Base-by-base conservation (phyloP, 2,888 invertebrate species). In the Drosophila paranaensis region DNA sequence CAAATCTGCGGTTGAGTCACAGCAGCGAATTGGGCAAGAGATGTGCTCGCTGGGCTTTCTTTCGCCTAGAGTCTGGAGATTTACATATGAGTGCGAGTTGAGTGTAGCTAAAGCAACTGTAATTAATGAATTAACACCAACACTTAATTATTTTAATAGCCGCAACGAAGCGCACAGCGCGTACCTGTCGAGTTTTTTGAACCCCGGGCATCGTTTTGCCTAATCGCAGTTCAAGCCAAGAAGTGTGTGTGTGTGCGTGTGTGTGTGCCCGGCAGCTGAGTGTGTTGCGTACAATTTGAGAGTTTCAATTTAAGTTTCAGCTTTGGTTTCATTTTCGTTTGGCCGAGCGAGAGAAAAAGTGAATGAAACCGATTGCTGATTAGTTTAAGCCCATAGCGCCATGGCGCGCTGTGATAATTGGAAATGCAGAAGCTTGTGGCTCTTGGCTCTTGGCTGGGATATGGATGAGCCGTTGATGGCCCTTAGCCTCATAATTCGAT, bases 111-210 rank as follows among this genome's bases (percentile, higher is more conserved):
- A 25, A 14, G 30, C 60, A 53, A 64, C 53, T 42, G 67, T 90
- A 84, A 90, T 84, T 84, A 84, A 90, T 90, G 84, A 84, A 90
- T 90, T 88, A 84, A 89, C 89, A 86, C 83, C 87, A 88, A 80
- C 89, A 86, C 71, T 90, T 89, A 90, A 84, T 84, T 84, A 77
- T 74, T 73, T 64, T 62, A 88, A 86, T 55, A 70, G 83, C 74
- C 62, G 60, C 58, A 68, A 45, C 69, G 53, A 48, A 57, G 60
- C 63, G 61, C 60, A 45, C 48, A 67, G 56, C 57, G 46, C n/a
- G 43, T 67, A 60, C 51, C 58, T 51, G 56, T 39, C 57, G 83
- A 71, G 89, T 73, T 79, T 71, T 60, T 81, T 74, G 81, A 83
- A 83, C 88, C 84, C 16, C 79, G 48, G 82, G 71, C 65, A 43